These are phyloP conservation scores for Leucoma salicis DNA, from an alignment of 2,888 invertebrate genomes.

Conservation along the genomic window DNA sequence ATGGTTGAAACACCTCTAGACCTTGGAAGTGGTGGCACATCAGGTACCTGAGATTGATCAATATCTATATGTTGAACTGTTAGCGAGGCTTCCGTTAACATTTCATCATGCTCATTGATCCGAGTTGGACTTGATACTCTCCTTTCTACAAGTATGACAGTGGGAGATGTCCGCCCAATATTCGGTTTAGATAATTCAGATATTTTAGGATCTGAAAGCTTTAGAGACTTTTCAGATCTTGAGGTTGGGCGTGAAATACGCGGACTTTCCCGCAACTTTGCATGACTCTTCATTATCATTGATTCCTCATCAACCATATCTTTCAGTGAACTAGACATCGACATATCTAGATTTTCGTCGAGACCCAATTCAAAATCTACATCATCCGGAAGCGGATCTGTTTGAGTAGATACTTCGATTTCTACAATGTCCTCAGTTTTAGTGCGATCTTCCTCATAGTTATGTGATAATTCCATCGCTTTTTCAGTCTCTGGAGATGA, in stretches of 20 bases:
- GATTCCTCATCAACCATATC: conserved; percentile 80
- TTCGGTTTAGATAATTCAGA: conserved; percentile 79
- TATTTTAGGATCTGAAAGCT: conserved; percentile 79
- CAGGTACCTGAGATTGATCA: conserved; percentile 68
- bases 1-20: conserved; percentile 45
- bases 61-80: conserved; percentile 85
- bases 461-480: conserved; percentile 31
- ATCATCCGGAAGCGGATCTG: conserved; percentile 91
- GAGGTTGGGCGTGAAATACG: conserved; percentile 78
- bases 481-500: conserved; percentile 28
- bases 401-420: conserved; percentile 91
- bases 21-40: conserved; percentile 71
- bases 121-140: conserved; percentile 83
- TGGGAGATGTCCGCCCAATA: conserved; percentile 82
- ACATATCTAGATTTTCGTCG: conserved; percentile 71
- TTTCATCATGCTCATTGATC: conserved; percentile 82
- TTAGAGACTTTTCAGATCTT: conserved; percentile 80
- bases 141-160: conserved; percentile 83
- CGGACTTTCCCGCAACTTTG: conserved; percentile 73
- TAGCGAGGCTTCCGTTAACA: conserved; percentile 85
- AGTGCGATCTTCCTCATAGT: conserved; percentile 33
- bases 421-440: conserved; percentile 76
- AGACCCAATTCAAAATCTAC: conserved; percentile 84
- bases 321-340: conserved; percentile 71
- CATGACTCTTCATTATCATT: conserved; percentile 69